Conservation (phyloP, 2,113 vertebrate genomes). For the Rhinoderma darwinii region DNA sequence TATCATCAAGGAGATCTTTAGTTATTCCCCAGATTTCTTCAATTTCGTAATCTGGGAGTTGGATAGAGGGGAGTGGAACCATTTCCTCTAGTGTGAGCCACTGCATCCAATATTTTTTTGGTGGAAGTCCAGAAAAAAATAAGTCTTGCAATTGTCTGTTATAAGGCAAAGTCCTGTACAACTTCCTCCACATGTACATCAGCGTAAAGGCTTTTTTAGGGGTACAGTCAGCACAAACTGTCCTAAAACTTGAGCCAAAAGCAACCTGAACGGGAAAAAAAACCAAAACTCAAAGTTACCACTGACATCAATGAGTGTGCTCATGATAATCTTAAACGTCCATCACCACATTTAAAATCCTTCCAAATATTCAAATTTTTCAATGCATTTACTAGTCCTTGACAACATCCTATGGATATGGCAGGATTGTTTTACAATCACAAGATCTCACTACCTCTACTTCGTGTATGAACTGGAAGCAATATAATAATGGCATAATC, state of each 20-base stretch:
- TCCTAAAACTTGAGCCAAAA: slow-evolving; percentile 62
- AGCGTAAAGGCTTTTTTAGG: slow-evolving; percentile 67
- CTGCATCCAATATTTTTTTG: slow-evolving; percentile 64
- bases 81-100: slow-evolving; percentile 67
- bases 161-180: slow-evolving; percentile 64
- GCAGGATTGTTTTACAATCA: no score
- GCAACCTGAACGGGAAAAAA: slow-evolving; percentile 52
- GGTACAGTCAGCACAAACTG: slow-evolving; percentile 47
- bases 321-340: no score
- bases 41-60: slow-evolving; percentile 60
- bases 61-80: slow-evolving; percentile 64
- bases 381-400: no score
- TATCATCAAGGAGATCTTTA: slow-evolving; percentile 57
- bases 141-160: slow-evolving; percentile 68
- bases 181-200: slow-evolving; percentile 60
- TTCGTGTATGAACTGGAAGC: no score
- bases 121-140: slow-evolving; percentile 63
- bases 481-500: no score
- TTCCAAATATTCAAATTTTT: no score
- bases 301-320: no score
- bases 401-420: no score
- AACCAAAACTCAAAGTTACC: no score
- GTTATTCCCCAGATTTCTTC: slow-evolving; percentile 65
- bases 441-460: no score
- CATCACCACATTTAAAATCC: no score